Base-by-base conservation (phyloP, 2,797 vertebrate species). In the Danio albolineatus region DNA sequence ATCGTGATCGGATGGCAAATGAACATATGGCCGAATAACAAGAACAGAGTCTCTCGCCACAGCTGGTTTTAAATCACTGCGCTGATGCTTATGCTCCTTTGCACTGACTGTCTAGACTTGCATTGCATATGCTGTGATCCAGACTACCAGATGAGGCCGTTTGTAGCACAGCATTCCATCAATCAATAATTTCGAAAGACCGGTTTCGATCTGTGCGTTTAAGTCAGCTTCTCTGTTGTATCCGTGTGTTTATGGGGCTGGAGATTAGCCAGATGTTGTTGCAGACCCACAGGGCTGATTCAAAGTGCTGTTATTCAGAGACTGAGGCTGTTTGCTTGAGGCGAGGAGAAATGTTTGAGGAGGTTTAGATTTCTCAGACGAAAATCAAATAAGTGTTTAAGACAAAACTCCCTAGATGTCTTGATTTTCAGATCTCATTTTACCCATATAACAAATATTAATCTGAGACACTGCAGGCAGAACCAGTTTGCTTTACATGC, bases 31-130 rank as follows among this genome's bases (percentile, higher is more conserved):
- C 38, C 17, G 43, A 73, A 67, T 57, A 65, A 57, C 51, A 51
- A 79, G 81, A 64, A 69, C 75, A 17, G 80, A 82, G 88, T 79
- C 80, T 65, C 38, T 80, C 21, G 4, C 51, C 60, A 77, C 73
- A 76, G 21, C 67, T 77, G 61, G 44, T 60, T 65, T 72, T 53
- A 41, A 28, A 80, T 72, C 38, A 79, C 46, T 38, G 17, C 38
- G 14, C 14, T 64, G 48, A 64, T 14, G 48, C 43, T 71, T 53
- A 61, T 72, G 56, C 46, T 38, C 19, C 2, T 2, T 19, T 61
- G 17, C 44, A 53, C 38, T 36, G 46, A 54, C n/a, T 71, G 17
- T 61, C 76, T 78, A 79, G 56, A 53, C 46, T 54, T 39, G 4
- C n/a, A 41, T 39, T 43, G 36, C 41, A 41, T 13, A 48, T 56